Conservation (phyloP, 2,113 vertebrate genomes). For the Synodontis membranacea region DNA sequence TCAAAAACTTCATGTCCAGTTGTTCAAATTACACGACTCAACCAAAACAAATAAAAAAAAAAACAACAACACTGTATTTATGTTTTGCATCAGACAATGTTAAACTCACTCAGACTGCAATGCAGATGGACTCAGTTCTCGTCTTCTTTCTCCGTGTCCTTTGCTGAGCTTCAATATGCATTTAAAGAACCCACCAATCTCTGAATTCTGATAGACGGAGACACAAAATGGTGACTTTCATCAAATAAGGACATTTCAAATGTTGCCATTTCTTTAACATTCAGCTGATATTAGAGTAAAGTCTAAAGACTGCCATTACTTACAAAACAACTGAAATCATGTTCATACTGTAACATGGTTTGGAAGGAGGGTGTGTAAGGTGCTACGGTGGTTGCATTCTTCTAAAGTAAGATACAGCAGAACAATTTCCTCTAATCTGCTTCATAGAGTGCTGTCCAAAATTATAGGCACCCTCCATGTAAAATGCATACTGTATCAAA, state of each 20-base stretch:
- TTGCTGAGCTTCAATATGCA: conserved; percentile 42
- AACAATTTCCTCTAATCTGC: not conserved
- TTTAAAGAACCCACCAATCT: conserved; percentile 67
- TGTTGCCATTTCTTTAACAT: not conserved
- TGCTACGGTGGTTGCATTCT: not conserved
- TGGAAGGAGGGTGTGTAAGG: not conserved
- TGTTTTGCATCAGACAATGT: not conserved
- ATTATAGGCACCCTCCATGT: not conserved
- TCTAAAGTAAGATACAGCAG: not conserved
- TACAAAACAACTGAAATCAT: not conserved
- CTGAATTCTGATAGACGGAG: conserved; percentile 53
- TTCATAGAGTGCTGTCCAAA: not conserved
- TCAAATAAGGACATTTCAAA: not conserved
- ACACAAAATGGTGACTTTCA: not conserved
- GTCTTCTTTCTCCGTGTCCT: conserved; percentile 32
- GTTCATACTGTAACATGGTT: not conserved
- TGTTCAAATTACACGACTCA: not conserved
- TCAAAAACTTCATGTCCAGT: not conserved
- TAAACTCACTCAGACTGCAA: conserved; percentile 27
- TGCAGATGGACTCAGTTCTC: not conserved
- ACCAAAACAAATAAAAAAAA: not conserved
- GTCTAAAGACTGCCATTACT: not conserved
- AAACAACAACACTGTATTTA: not conserved
- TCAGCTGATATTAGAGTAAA: not conserved
- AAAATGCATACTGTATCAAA: not conserved